phyloP scores from a whole-genome alignment of 2,888 invertebrate species.

The Dromius quadrimaculatus region DNA sequence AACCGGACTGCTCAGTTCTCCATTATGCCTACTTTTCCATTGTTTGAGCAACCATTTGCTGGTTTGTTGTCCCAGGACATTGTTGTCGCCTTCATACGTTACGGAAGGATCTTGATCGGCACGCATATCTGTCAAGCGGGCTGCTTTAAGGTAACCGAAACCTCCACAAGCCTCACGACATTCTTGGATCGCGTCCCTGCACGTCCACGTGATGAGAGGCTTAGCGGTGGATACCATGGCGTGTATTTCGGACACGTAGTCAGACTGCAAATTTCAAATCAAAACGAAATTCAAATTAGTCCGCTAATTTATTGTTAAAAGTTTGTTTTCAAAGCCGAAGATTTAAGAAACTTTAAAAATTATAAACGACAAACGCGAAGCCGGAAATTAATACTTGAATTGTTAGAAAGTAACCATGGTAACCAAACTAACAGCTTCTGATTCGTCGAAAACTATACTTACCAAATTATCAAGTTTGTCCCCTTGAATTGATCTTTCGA shows the following conservation, averaged over 20 bases:
- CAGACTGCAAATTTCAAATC: conserved; percentile 67
- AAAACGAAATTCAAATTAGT: no score
- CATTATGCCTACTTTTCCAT: conserved; percentile 69
- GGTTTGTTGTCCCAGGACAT: conserved; percentile 89
- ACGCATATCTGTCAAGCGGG: conserved; percentile 86
- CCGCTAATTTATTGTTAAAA: no score
- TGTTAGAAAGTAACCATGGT: no score
- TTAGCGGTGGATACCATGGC: conserved; percentile 77
- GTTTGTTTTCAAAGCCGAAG: no score
- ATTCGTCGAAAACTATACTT: no score
- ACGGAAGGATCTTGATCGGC: conserved; percentile 90
- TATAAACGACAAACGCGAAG: no score
- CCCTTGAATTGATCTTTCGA: conserved; percentile 74
- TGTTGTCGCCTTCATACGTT: conserved; percentile 96
- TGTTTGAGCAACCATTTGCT: conserved; percentile 87
- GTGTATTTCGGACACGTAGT: conserved; percentile 78
- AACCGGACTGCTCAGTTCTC: conserved; percentile 75
- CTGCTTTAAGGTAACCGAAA: conserved; percentile 85
- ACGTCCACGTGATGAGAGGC: conserved; percentile 82
- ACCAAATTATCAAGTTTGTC: conserved; percentile 60
- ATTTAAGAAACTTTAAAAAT: no score
- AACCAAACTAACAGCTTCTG: no score
- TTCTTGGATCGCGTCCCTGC: conserved; percentile 82
- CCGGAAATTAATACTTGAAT: no score
- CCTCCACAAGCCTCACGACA: conserved; percentile 91